Conservation (phyloP, 2,888 invertebrate genomes). For the Melipona beecheii region DNA sequence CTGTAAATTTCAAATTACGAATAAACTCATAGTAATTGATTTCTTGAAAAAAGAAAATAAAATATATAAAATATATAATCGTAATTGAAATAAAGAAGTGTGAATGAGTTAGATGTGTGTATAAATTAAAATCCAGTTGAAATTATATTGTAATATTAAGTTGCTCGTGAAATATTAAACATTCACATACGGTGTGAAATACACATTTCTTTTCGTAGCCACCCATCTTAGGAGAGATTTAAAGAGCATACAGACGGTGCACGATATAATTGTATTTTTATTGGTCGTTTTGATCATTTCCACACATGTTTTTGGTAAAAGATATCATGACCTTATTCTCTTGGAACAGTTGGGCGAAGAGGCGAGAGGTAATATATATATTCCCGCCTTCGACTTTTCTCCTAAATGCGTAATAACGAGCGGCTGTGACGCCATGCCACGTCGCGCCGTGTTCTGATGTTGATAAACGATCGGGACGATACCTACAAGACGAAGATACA, state of each 20-base stretch:
- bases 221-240: background rate
- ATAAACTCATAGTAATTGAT: no score
- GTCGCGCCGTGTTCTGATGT: background rate
- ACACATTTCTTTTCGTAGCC: background rate
- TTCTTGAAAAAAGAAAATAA: no score
- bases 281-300: background rate
- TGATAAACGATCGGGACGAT: conserved; percentile 50
- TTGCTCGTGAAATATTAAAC: background rate
- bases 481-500: conserved; percentile 39
- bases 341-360: no score
- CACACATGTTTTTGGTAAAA: background rate
- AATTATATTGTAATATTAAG: no score
- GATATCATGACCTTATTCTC: background rate
- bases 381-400: conserved; percentile 4
- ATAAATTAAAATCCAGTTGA: no score
- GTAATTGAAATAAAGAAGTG: no score
- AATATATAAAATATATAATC: no score
- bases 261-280: background rate
- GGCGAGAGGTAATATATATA: no score
- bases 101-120: no score
- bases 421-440: background rate
- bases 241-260: background rate
- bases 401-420: conserved; percentile 11
- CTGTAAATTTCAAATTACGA: no score
- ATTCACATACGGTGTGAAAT: background rate